Evolutionary conservation across 1,140 invertebrate genomes (phyloP).

Genomic region (Aphis gossypii): DNA sequence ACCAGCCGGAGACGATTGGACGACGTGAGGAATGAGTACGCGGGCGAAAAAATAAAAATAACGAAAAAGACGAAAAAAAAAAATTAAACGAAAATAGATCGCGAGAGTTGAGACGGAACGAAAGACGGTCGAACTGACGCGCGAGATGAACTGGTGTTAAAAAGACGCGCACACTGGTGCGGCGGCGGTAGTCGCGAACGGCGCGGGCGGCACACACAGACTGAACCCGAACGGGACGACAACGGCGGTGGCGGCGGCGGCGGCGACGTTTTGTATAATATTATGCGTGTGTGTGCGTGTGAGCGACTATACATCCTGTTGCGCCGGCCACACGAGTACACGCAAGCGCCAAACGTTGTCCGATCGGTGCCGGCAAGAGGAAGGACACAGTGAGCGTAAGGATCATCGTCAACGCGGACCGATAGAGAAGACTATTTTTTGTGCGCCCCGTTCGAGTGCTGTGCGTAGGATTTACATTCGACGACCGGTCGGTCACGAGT

Average conservation of each 20-base stretch:
- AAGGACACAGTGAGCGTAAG: background rate
- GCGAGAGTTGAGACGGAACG: background rate
- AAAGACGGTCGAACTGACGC: background rate
- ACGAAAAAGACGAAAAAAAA: no score
- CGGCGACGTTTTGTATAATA: background rate
- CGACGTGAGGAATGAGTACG: background rate
- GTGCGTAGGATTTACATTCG: no score
- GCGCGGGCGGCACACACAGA: slow-evolving; percentile 25
- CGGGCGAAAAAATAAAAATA: no score
- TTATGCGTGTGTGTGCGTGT: background rate
- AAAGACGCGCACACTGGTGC: background rate
- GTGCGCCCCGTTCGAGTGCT: no score
- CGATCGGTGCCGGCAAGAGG: background rate
- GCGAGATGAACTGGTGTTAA: background rate
- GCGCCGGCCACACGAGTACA: background rate
- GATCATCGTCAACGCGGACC: no score
- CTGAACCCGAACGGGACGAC: slow-evolving; percentile 15
- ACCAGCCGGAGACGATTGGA: background rate
- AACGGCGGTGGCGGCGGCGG: background rate
- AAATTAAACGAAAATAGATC: no score
- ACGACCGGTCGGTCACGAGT: no score
- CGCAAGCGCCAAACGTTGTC: background rate
- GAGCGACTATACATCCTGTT: background rate
- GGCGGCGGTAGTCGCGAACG: slow-evolving; percentile 12
- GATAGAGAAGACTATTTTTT: no score